phyloP scores from a whole-genome alignment of 2,797 vertebrate species.

The Gobio occitaniae region DNA sequence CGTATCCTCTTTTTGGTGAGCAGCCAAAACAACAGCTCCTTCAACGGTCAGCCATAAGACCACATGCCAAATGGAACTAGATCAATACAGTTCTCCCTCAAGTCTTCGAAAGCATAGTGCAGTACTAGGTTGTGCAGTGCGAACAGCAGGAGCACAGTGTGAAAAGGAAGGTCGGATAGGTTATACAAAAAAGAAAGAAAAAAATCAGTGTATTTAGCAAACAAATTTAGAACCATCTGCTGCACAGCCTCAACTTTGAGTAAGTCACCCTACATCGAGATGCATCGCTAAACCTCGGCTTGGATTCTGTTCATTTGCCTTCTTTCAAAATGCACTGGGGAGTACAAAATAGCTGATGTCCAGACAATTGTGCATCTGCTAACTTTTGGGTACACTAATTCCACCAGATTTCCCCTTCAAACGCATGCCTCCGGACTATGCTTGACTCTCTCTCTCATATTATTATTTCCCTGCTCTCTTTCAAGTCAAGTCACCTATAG shows the following conservation, averaged over 20 bases:
- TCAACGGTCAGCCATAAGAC: constrained; percentile 62
- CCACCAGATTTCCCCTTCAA: constrained; percentile 69
- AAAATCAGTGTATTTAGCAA: constrained; percentile 77
- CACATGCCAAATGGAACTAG: constrained; percentile 75
- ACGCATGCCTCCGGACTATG: constrained; percentile 57
- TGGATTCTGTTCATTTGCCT: constrained; percentile 76
- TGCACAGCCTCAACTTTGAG: constrained; percentile 64
- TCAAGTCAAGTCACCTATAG: background rate
- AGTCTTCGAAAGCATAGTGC: constrained; percentile 75
- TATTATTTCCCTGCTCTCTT: background rate
- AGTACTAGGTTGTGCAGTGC: constrained; percentile 68
- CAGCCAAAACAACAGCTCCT: constrained; percentile 63
- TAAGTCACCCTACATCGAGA: constrained; percentile 77
- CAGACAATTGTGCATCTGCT: constrained; percentile 78
- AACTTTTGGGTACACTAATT: constrained; percentile 75
- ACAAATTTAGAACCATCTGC: constrained; percentile 79
- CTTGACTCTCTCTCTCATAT: constrained; percentile 40
- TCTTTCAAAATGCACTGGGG: constrained; percentile 76
- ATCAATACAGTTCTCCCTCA: constrained; percentile 74
- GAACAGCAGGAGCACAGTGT: constrained; percentile 57
- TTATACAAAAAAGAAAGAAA: constrained; percentile 63
- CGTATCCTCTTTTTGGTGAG: constrained; percentile 52
- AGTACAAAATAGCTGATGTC: constrained; percentile 76
- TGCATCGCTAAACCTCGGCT: constrained; percentile 66
- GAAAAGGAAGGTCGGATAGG: constrained; percentile 59